Evolutionary conservation across 2,113 vertebrate genomes (phyloP).

Genomic region (Toxotes chatareus): DNA sequence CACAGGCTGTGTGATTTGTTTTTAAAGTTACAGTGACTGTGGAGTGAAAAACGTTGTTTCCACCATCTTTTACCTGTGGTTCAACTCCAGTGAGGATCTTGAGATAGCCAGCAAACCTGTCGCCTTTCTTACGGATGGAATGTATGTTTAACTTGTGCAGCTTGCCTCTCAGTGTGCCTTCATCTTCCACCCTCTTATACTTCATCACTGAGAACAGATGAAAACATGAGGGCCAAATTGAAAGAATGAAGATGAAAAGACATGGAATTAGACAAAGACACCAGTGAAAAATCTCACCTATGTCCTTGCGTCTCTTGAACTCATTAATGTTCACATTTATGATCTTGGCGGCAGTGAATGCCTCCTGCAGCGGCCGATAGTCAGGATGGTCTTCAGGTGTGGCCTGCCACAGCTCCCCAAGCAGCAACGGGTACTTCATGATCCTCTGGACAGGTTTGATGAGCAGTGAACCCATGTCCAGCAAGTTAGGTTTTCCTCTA

Average conservation of each 20-base stretch:
- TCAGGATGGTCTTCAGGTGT: slow-evolving; percentile 94
- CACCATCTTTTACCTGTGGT: slow-evolving; percentile 87
- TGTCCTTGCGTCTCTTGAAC: slow-evolving; percentile 94
- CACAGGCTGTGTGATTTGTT: background rate
- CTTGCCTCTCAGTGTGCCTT: slow-evolving; percentile 92
- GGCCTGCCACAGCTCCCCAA: slow-evolving; percentile 91
- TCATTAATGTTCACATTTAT: slow-evolving; percentile 97
- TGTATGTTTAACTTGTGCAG: slow-evolving; percentile 94
- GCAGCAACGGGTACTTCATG: slow-evolving; percentile 96
- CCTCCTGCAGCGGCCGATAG: slow-evolving; percentile 84
- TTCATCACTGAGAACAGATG: slow-evolving; percentile 89
- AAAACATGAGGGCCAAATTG: background rate
- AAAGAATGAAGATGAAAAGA: background rate
- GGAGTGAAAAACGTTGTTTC: background rate
- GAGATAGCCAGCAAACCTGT: slow-evolving; percentile 93
- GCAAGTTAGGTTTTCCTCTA: slow-evolving; percentile 92
- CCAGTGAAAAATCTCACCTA: slow-evolving; percentile 84
- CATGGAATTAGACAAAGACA: background rate
- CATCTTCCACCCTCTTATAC: slow-evolving; percentile 94
- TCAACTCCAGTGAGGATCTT: slow-evolving; percentile 94
- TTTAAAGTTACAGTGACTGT: background rate
- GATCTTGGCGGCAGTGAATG: slow-evolving; percentile 87
- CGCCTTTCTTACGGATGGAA: slow-evolving; percentile 97
- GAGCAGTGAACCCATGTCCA: slow-evolving; percentile 95
- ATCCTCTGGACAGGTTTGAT: slow-evolving; percentile 97